A percentile compares a stretch with the other conserved stretches of the same genome.
Conservation (phyloP, 2,113 vertebrate species). For the Zosterops japonicus region DNA sequence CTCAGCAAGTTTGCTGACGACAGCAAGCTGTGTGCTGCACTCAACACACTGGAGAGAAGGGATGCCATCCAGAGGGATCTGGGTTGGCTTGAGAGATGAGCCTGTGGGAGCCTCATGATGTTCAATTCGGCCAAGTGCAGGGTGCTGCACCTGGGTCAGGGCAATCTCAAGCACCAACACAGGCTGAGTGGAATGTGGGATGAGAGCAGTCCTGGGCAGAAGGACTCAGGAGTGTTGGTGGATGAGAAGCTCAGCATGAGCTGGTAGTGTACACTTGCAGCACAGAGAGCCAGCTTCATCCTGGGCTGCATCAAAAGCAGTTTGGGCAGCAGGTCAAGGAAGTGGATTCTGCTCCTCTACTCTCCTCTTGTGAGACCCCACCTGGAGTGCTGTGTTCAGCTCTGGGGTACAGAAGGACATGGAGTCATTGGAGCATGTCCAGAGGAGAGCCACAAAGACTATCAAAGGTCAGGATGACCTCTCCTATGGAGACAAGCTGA, state of each 20-base stretch:
- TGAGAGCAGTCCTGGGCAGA: background rate
- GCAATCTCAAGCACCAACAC: background rate
- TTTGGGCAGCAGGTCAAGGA: background rate
- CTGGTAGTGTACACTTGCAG: background rate
- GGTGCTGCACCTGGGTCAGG: background rate
- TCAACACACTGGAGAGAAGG: background rate
- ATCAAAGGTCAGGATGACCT: background rate
- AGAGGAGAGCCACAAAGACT: background rate
- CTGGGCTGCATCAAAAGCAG: background rate
- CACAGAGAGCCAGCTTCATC: background rate
- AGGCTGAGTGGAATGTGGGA: no score
- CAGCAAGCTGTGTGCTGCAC: background rate
- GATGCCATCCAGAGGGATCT: background rate
- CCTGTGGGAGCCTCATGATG: background rate
- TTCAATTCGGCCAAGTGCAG: background rate
- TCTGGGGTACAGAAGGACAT: background rate
- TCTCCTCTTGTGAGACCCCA: background rate
- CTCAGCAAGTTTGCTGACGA: background rate
- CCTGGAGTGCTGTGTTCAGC: background rate
- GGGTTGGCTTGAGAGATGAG: background rate
- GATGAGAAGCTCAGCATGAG: background rate
- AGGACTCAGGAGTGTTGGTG: background rate
- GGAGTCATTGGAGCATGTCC: background rate
- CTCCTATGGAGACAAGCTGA: background rate
- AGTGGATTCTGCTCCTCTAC: background rate